Percentiles rank a stretch among this genome's conserved stretches.
Evolutionary conservation across 2,888 invertebrate species (phyloP).

Genomic region (Atrina japonica): DNA sequence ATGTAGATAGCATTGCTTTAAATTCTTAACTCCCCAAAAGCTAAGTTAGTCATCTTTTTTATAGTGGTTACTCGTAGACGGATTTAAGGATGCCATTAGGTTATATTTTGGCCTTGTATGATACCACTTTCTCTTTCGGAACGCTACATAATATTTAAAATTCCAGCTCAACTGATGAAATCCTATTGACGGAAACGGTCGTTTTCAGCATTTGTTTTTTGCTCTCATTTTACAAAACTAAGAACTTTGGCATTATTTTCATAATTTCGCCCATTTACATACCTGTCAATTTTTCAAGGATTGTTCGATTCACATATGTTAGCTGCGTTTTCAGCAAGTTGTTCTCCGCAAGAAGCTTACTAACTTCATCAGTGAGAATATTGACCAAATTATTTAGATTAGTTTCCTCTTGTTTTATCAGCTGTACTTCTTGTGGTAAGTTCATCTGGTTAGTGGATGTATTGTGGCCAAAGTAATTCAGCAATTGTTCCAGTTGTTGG

Average conservation of each 20-base stretch:
- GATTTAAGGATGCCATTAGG: too few relatives aligned
- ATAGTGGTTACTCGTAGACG: too few relatives aligned
- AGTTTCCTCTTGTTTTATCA: conserved; percentile 21
- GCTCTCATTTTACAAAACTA: not conserved
- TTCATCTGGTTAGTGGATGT: conserved; percentile 21
- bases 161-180: too few relatives aligned
- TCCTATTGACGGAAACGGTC: too few relatives aligned
- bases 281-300: conserved; percentile 16
- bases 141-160: too few relatives aligned
- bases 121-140: too few relatives aligned
- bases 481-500: conserved; percentile 30
- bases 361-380: conserved; percentile 28
- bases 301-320: conserved; percentile 20
- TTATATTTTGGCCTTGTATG: too few relatives aligned
- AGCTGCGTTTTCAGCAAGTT: conserved; percentile 22
- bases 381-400: conserved; percentile 32
- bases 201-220: too few relatives aligned
- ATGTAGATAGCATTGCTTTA: too few relatives aligned
- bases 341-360: conserved; percentile 23
- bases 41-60: too few relatives aligned
- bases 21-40: too few relatives aligned
- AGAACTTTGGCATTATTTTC: not conserved
- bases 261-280: too few relatives aligned
- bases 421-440: conserved; percentile 25
- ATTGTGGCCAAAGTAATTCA: conserved; percentile 33